Evolutionary conservation across 2,797 vertebrate genomes (phyloP).

Genomic region (Fistularia tabacaria): DNA sequence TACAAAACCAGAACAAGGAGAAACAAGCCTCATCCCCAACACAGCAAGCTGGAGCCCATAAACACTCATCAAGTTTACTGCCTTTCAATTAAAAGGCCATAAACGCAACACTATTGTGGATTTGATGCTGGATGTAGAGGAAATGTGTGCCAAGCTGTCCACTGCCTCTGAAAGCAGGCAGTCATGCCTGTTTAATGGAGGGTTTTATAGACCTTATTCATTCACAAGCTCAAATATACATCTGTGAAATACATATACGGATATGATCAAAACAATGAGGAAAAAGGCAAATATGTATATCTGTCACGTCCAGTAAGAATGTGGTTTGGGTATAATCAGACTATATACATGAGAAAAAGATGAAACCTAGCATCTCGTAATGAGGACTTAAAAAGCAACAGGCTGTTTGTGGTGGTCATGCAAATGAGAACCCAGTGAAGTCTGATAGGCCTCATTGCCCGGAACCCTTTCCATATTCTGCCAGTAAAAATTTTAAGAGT

Average conservation of each 20-base stretch:
- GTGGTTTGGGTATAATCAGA: not conserved
- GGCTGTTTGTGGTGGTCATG: constrained; percentile 5
- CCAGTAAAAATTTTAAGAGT: too few relatives aligned
- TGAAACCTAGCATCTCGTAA: constrained; percentile 10
- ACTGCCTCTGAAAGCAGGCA: constrained; percentile 34
- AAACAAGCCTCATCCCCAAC: constrained; percentile 6
- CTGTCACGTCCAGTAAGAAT: too few relatives aligned
- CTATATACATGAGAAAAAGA: constrained; percentile 4
- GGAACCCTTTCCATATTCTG: not conserved
- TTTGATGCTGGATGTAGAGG: constrained; percentile 29
- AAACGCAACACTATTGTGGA: constrained; percentile 59
- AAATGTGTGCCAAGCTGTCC: constrained; percentile 41
- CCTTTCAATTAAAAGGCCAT: constrained; percentile 68
- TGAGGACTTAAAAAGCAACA: constrained; percentile 1
- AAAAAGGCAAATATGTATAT: not conserved
- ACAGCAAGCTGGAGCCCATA: constrained; percentile 46
- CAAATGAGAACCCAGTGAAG: constrained; percentile 1
- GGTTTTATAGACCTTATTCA: constrained; percentile 48
- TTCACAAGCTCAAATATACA: constrained; percentile 27
- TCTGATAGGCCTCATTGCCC: constrained; percentile 11
- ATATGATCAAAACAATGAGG: constrained; percentile 18
- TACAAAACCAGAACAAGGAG: constrained; percentile 8
- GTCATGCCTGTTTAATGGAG: constrained; percentile 47
- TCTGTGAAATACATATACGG: constrained; percentile 38
- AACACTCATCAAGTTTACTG: constrained; percentile 66